Percentiles rank a stretch among this genome's conserved stretches.
Evolutionary conservation across 2,113 vertebrate genomes (phyloP).

Genomic region (Sorex araneus): DNA sequence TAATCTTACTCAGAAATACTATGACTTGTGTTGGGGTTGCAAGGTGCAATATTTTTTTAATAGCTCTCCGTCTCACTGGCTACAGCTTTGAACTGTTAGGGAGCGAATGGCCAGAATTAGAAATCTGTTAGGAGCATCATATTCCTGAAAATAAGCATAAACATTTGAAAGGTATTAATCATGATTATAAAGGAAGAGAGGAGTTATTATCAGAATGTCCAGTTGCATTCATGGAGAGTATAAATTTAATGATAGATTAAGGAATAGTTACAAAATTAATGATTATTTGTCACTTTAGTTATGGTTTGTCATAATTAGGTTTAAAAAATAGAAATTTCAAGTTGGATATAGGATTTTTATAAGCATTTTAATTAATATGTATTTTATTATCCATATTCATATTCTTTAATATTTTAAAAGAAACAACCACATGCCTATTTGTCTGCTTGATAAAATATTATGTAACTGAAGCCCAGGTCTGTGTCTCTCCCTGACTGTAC

Average conservation of each 20-base stretch:
- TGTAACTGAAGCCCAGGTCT: not conserved
- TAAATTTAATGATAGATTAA: conserved; percentile 52
- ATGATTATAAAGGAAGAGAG: conserved; percentile 42
- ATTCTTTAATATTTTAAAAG: conserved; percentile 36
- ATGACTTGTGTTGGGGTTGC: not conserved
- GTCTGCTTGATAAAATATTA: not conserved
- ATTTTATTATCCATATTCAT: not conserved
- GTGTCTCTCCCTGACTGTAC: not conserved
- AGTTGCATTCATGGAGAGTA: conserved; percentile 21
- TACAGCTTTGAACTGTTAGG: conserved; percentile 56
- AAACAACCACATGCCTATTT: not conserved
- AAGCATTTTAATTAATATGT: conserved; percentile 3
- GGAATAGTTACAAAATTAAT: not conserved
- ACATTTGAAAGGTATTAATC: conserved; percentile 15
- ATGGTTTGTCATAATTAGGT: conserved; percentile 25
- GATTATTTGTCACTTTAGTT: conserved; percentile 33
- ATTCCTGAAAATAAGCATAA: conserved; percentile 31
- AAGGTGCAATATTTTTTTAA: not conserved
- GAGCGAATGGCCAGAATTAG: conserved; percentile 35
- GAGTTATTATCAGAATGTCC: conserved; percentile 17
- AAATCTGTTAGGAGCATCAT: conserved; percentile 31
- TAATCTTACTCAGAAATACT: not conserved
- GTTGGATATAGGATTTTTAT: conserved; percentile 20
- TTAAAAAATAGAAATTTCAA: conserved; percentile 56
- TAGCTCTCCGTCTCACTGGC: not conserved